Base-by-base conservation (phyloP, 2,888 invertebrate genomes). In the Agriopis leucophaearia region DNA sequence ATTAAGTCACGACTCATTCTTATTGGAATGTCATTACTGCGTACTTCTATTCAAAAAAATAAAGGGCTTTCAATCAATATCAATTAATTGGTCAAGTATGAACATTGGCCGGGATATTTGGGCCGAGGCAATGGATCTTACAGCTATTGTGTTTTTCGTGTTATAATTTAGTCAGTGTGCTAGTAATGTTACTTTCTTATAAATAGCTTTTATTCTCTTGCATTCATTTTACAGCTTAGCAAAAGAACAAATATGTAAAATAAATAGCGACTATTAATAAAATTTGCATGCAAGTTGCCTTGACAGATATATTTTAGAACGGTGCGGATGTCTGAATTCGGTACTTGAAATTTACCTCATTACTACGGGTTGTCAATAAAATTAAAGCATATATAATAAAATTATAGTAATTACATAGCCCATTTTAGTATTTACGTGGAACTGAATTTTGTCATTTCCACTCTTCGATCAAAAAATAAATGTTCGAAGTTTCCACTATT, bases 21-120 rank as follows among this genome's bases (percentile, higher is more conserved):
- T n/a, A 52, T 60, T 68, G 70, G 72, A 66, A 68, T 70, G 55
- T 51, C 52, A 44, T 63, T 54, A 47, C 18, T 42, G 38, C 51
- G 12, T 36, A 44, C 40, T 51, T 48, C 52, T 62, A 75, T 73
- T 78, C 60, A 62, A 74, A 67, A 74, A 27, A 70, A 70, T 74
- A 55, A 77, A 78, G 78, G 77, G 69, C 74, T 74, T 76, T 74
- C 77, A 81, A 84, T 85, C 79, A 80, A 80, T 81, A 78, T 74
- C 76, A 80, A 81, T 82, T 77, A 78, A 76, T 44, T 63, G 64
- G 63, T 66, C 71, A 74, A 65, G 72, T 74, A 78, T 76, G 77
- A 78, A 77, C 75, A 72, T 73, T 83, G 88, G 78, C 85, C 84
- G 74, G 83, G 77, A 87, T 87, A 83, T 77, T 82, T 57, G 75